phyloP scores from a whole-genome alignment of 2,888 invertebrate genomes.

The Aleiodes alternator region DNA sequence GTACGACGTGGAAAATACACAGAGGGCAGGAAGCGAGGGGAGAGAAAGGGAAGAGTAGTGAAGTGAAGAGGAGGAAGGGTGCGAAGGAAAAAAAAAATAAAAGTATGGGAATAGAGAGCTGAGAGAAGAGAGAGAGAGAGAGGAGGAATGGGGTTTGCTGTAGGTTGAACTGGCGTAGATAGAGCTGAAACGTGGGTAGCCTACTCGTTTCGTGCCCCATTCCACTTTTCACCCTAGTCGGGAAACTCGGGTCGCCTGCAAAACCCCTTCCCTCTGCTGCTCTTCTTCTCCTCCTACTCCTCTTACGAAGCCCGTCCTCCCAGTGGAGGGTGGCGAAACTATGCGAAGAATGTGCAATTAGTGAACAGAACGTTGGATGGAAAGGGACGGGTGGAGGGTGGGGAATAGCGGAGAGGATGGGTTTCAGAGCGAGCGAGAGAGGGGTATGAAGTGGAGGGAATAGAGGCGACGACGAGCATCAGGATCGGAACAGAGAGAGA shows the following conservation, averaged over 20 bases:
- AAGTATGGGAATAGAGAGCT: conserved; percentile 46
- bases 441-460: conserved; percentile 30
- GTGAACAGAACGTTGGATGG: conserved; percentile 84
- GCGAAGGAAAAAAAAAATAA: conserved; percentile 55
- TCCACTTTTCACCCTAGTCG: conserved; percentile 55
- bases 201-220: conserved; percentile 55
- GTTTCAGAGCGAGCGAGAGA: conserved; percentile 38
- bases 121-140: conserved; percentile 18
- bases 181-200: conserved; percentile 46
- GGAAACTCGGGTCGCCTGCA: conserved; percentile 55
- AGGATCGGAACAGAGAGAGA: conserved; percentile 42
- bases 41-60: conserved; percentile 51
- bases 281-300: conserved; percentile 74
- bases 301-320: conserved; percentile 72
- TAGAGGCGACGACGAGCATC: conserved; percentile 61
- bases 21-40: conserved; percentile 43
- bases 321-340: conserved; percentile 83
- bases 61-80: conserved; percentile 28
- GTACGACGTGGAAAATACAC: conserved; percentile 48
- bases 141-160: conserved; percentile 50
- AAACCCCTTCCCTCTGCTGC: conserved; percentile 53
- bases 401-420: conserved; percentile 16
- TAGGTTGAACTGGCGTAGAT: conserved; percentile 56
- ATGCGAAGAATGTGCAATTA: conserved; percentile 98
- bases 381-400: conserved; percentile 14